Evolutionary conservation across 2,797 vertebrate genomes (phyloP).

Genomic region (Holocentrus rufus): DNA sequence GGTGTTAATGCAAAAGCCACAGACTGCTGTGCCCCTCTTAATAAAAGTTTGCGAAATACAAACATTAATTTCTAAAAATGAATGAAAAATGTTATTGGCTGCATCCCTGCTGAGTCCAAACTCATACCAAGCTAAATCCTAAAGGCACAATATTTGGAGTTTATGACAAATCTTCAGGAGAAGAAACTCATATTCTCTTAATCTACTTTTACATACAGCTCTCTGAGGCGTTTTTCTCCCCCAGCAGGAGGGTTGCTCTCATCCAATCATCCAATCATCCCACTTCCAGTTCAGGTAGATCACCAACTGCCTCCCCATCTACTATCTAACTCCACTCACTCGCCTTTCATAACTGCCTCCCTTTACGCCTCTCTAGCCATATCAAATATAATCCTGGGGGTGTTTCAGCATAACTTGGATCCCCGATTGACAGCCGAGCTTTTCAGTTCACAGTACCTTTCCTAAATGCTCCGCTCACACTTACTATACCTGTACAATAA

Average conservation of each 20-base stretch:
- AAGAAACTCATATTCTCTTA: constrained; percentile 1
- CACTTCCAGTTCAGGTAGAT: background rate
- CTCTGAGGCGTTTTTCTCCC: background rate
- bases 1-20: background rate
- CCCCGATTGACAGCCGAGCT: constrained; percentile 17
- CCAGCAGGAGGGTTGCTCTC: background rate
- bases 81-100: constrained; percentile 3
- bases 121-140: background rate
- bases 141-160: background rate
- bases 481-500: constrained; percentile 26
- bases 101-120: background rate
- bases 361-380: constrained; percentile 27
- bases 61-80: constrained; percentile 13
- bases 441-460: constrained; percentile 30
- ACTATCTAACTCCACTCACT: background rate
- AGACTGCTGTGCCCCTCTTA: constrained; percentile 1
- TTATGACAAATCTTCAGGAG: background rate
- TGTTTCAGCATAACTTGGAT: constrained; percentile 15
- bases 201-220: constrained; percentile 1
- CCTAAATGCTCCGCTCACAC: constrained; percentile 19
- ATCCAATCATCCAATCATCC: constrained; percentile 1
- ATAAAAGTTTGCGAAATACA: constrained; percentile 14
- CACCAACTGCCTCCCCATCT: background rate
- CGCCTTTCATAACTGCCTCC: background rate
- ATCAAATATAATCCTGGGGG: constrained; percentile 32